phyloP scores from a whole-genome alignment of 1,140 invertebrate genomes.

The Nebria ingens region DNA sequence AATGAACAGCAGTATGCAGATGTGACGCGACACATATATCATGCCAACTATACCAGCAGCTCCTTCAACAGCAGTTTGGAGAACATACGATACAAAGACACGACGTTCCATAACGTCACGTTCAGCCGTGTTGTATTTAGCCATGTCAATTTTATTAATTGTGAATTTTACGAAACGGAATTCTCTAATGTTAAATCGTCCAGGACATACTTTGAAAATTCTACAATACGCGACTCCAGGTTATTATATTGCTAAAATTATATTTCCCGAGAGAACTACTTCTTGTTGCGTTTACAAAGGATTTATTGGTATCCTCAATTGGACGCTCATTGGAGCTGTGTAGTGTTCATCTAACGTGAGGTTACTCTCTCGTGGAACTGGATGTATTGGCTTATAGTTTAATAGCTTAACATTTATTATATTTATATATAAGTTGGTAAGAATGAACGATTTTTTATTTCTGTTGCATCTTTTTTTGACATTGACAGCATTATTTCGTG shows the following conservation, averaged over 20 bases:
- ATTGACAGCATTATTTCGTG: too few species aligned
- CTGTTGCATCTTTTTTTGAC: too few species aligned
- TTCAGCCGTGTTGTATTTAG: constrained; percentile 41
- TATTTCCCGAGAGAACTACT: too few species aligned
- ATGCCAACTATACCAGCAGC: constrained; percentile 22
- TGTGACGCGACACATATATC: constrained; percentile 24
- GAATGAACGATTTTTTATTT: too few species aligned
- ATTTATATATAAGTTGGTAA: too few species aligned
- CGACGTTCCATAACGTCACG: constrained; percentile 30
- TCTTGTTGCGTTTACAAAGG: too few species aligned
- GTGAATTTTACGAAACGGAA: constrained; percentile 39
- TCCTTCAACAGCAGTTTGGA: constrained; percentile 37
- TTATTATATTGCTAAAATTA: constrained; percentile 22
- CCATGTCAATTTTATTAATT: constrained; percentile 43
- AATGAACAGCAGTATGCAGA: constrained; percentile 33
- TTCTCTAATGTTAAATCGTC: constrained; percentile 43
- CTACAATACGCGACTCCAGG: constrained; percentile 37
- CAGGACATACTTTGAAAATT: constrained; percentile 41
- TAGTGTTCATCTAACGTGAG: too few species aligned
- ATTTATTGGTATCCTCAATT: too few species aligned
- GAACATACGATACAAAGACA: constrained; percentile 37
- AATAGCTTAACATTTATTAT: too few species aligned
- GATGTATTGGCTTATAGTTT: too few species aligned
- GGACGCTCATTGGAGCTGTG: too few species aligned
- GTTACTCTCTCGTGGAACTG: too few species aligned